phyloP scores from a whole-genome alignment of 2,888 invertebrate genomes.

The Conus canariensis region DNA sequence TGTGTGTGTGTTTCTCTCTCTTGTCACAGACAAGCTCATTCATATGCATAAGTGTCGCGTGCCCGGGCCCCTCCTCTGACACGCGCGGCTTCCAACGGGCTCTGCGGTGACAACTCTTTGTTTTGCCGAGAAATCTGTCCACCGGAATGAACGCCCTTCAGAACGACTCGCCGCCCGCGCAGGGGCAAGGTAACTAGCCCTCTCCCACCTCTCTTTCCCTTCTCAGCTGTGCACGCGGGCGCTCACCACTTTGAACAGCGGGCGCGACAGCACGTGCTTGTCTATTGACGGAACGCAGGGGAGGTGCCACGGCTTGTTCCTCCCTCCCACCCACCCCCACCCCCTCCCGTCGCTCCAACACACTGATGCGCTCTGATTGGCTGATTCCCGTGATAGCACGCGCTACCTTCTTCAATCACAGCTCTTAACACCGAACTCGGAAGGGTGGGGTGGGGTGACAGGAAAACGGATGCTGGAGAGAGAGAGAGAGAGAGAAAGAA shows the following conservation, averaged over 20 bases:
- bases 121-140: conserved; percentile 22
- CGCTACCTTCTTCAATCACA: conserved; percentile 43
- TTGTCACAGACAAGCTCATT: conserved; percentile 40
- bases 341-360: conserved; percentile 26
- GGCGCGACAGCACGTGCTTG: neutral
- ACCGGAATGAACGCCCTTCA: conserved; percentile 30
- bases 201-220: neutral
- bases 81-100: conserved; percentile 1
- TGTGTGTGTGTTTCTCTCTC: neutral
- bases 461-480: neutral
- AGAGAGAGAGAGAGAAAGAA: neutral
- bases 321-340: neutral
- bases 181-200: no score
- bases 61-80: conserved; percentile 41
- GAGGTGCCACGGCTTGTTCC: conserved; percentile 25
- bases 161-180: neutral
- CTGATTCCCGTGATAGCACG: conserved; percentile 28
- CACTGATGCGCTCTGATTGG: conserved; percentile 40
- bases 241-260: neutral
- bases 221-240: conserved; percentile 9
- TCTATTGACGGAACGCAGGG: conserved; percentile 40
- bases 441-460: neutral
- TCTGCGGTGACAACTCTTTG: conserved; percentile 38
- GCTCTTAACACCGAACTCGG: conserved; percentile 19
- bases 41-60: conserved; percentile 46